A percentile compares a stretch with the other conserved stretches of the same genome.
Evolutionary conservation across 2,888 invertebrate genomes (phyloP).

Genomic region (Coenonympha arcania): DNA sequence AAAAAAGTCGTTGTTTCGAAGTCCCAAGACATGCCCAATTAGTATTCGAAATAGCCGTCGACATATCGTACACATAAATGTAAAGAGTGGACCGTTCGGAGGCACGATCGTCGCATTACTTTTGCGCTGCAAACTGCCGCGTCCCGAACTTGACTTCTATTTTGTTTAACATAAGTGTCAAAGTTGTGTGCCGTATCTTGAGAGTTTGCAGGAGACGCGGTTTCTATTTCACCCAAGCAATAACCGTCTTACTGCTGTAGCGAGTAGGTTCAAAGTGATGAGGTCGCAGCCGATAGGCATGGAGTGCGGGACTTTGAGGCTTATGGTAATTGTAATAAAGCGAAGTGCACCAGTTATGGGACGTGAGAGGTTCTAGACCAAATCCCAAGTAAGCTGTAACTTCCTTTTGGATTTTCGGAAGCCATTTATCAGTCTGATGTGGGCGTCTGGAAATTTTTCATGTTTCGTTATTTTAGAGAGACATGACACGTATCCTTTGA

Average conservation of each 20-base stretch:
- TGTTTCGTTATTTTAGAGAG: conserved; percentile 72
- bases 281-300: conserved; percentile 53
- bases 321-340: conserved; percentile 76
- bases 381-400: conserved; percentile 76
- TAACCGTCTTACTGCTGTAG: conserved; percentile 68
- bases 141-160: conserved; percentile 58
- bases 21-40: conserved; percentile 62
- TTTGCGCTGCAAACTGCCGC: conserved; percentile 27
- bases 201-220: conserved; percentile 59
- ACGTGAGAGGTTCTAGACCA: conserved; percentile 76
- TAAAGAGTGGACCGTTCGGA: conserved; percentile 70
- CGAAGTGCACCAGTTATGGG: conserved; percentile 75
- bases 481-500: conserved; percentile 46
- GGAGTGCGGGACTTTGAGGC: conserved; percentile 74
- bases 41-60: conserved; percentile 72
- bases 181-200: conserved; percentile 51
- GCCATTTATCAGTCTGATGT: conserved; percentile 76
- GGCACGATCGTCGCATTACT: conserved; percentile 68
- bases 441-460: conserved; percentile 75
- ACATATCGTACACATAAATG: conserved; percentile 73
- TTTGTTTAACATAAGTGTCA: conserved; percentile 51
- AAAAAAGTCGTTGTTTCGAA: conserved; percentile 47
- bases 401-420: conserved; percentile 77
- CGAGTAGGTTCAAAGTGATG: conserved; percentile 73
- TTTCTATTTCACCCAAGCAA: conserved; percentile 72